phyloP scores from a whole-genome alignment of 2,888 invertebrate species.

The Diarsia mendica region DNA sequence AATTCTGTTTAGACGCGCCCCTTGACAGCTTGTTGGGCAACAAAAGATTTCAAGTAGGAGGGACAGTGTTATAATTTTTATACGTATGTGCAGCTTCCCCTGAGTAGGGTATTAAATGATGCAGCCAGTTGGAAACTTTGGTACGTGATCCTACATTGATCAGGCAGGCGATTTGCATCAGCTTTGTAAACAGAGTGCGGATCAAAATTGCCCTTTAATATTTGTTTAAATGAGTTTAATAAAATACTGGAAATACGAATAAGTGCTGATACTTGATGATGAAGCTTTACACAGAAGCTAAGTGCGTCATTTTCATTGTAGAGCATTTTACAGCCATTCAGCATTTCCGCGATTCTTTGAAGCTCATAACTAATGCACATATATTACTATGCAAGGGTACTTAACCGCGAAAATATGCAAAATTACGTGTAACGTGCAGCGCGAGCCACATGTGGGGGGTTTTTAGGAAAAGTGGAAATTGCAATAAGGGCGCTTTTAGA shows the following conservation, averaged over 20 bases:
- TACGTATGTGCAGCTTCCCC: background rate
- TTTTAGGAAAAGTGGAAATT: conserved; percentile 81
- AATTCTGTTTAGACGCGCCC: conserved; percentile 65
- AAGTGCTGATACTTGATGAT: conserved; percentile 28
- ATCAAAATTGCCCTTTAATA: conserved; percentile 11
- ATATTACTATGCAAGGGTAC: conserved; percentile 80
- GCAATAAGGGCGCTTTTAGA: conserved; percentile 73
- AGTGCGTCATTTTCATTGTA: conserved; percentile 65
- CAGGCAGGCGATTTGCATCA: conserved; percentile 38
- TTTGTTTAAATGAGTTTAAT: conserved; percentile 6
- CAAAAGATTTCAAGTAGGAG: conserved; percentile 55
- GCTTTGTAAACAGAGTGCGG: conserved; percentile 10
- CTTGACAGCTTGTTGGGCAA: conserved; percentile 63
- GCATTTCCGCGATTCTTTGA: conserved; percentile 74
- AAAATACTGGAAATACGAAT: conserved; percentile 16
- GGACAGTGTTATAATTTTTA: conserved; percentile 58
- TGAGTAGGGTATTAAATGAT: conserved; percentile 18
- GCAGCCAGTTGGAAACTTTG: conserved; percentile 29
- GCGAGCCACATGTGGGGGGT: conserved; percentile 75
- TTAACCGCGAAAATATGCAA: conserved; percentile 81
- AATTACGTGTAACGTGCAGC: conserved; percentile 78
- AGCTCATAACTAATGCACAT: conserved; percentile 81
- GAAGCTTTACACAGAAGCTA: conserved; percentile 46
- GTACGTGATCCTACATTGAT: conserved; percentile 35
- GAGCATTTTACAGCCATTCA: conserved; percentile 67